Conservation (phyloP, 1,140 invertebrate genomes). For the Contarinia nasturtii region DNA sequence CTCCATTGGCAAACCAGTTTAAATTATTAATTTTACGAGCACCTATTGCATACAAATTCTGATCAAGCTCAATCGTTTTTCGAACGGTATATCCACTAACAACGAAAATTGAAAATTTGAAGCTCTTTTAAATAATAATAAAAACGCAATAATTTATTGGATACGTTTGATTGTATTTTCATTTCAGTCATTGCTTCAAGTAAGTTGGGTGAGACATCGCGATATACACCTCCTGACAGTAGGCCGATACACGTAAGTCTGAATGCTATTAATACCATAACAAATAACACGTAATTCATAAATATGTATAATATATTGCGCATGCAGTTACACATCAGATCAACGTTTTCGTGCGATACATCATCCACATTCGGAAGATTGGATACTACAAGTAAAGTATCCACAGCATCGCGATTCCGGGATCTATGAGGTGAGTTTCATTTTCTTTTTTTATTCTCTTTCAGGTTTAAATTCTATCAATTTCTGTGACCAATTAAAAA, state of each 20-base stretch:
- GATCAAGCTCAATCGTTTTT: no score
- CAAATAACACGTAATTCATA: not conserved
- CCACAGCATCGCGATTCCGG: conserved; percentile 61
- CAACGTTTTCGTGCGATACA: conserved; percentile 73
- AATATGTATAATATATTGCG: no score
- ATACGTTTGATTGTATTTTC: conserved; percentile 9
- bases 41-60: no score
- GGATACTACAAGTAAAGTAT: conserved; percentile 72
- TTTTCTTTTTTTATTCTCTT: no score
- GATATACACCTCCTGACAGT: conserved; percentile 77
- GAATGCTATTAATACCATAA: no score
- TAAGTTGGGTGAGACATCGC: conserved; percentile 74
- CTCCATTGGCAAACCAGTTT: no score
- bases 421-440: conserved; percentile 54
- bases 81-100: no score
- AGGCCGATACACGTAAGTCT: conserved; percentile 67
- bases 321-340: conserved; percentile 81
- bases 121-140: no score
- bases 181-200: conserved; percentile 57
- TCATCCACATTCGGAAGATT: conserved; percentile 66
- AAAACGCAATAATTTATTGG: not conserved
- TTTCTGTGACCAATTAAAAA: no score
- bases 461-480: no score
- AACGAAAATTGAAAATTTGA: no score
- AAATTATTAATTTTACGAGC: no score